Evolutionary conservation across 2,888 invertebrate species (phyloP), one percentile per base, ranked within the genome.

Genomic region (Drosophila nigricruria): DNA sequence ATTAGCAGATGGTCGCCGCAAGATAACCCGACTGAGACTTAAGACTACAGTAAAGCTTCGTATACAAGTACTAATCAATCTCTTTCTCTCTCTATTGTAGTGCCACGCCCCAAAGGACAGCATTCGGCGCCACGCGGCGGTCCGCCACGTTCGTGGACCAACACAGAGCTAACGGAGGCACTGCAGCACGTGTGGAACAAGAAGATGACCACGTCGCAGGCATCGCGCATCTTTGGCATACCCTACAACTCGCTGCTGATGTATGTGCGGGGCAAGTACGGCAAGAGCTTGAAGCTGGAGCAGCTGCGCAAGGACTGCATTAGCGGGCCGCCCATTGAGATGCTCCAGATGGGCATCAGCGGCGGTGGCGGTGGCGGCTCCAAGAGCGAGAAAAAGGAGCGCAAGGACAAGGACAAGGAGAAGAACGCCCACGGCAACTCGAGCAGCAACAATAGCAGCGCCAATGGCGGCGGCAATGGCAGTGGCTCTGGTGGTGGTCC

Each of bases 131-230:
- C 97, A 27, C 94, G 97, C 80, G 97, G 97, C 27, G 97, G 97
- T 14, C 97, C 97, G 14, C 97, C 97, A 0, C 94, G 97, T 61
- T 97, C 97, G 1, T 97, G 97, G 97, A 97, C 97, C 73, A 97
- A 97, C 93, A 97, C 97, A 40, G 97, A 97, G 91, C 94, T 97
- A 58, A 97, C 97, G 58, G 97, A 97, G 93, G 97, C 97, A 2
- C 94, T 97, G 59, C 97, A 97, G 90, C 97, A 97, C 93, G 97
- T 97, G n/a, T 97, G 97, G 97, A 97, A 97, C 93, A 97, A 97
- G 91, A 97, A 97, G 92, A 97, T 97, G 97, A 97, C 97, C 74
- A 97, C 97, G 49, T 97, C 97, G 90, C 97, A 97, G 93, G 97
- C 97, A 12, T 97, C 97, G 27, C 94, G 97, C 74, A 96, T 97